Conservation (phyloP, 2,113 vertebrate species). For the Ardeotis arabs region DNA sequence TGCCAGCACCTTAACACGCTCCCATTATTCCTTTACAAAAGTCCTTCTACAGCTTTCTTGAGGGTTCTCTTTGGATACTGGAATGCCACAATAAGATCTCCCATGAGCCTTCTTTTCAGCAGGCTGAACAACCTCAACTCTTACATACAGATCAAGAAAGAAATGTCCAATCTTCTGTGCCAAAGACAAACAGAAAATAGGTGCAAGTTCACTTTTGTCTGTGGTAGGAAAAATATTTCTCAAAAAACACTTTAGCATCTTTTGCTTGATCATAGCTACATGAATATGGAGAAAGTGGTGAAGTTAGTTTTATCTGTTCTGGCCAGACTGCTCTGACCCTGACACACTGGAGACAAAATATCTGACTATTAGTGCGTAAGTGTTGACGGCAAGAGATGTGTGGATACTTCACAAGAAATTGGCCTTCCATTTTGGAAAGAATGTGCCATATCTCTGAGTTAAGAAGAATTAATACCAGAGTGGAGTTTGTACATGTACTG, state of each 20-base stretch:
- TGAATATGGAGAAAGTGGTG: background rate
- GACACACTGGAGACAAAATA: background rate
- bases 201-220: accelerated
- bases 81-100: no score
- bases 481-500: background rate
- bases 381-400: background rate
- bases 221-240: background rate
- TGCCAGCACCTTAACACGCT: no score
- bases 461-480: background rate
- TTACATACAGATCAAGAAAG: background rate
- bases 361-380: background rate
- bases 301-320: background rate
- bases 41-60: no score
- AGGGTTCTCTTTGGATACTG: no score
- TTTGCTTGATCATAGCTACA: background rate
- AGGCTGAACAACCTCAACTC: no score
- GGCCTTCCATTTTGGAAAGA: background rate
- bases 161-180: background rate
- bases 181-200: background rate
- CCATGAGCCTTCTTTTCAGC: no score
- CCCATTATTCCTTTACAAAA: no score
- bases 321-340: background rate
- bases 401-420: background rate
- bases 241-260: background rate
- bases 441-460: background rate